These are phyloP conservation scores for Ataeniobius toweri DNA, from an alignment of 2,797 vertebrate genomes.

Conservation along the genomic window DNA sequence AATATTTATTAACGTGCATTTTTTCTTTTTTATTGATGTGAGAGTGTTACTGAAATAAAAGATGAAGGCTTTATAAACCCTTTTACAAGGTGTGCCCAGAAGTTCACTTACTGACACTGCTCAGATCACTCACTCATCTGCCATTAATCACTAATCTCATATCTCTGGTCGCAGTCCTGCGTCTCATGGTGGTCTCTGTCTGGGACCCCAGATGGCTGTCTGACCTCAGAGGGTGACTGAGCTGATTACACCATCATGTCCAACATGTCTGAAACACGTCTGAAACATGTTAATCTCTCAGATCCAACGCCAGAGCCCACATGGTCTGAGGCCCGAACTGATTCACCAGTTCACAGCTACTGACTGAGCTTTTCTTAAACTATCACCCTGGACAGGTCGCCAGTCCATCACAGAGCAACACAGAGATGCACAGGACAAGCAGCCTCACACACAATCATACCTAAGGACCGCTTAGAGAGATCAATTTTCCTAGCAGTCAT, in stretches of 20 bases:
- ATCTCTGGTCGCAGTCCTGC: not conserved
- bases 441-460: too few relatives aligned
- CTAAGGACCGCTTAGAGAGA: too few relatives aligned
- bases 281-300: conserved; percentile 24
- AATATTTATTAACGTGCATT: too few relatives aligned
- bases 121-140: too few relatives aligned
- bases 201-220: conserved; percentile 63
- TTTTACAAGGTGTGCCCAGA: not conserved
- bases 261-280: conserved; percentile 38
- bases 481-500: too few relatives aligned
- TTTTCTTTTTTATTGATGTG: too few relatives aligned
- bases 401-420: too few relatives aligned
- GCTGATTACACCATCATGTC: conserved; percentile 50
- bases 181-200: conserved; percentile 40
- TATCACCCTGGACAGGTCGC: not conserved
- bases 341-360: not conserved
- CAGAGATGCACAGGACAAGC: too few relatives aligned
- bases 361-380: not conserved
- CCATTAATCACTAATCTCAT: not conserved
- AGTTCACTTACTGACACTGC: too few relatives aligned
- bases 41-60: too few relatives aligned
- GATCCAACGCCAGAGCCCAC: not conserved
- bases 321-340: not conserved
- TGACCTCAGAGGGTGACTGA: conserved; percentile 13
- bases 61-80: not conserved